Conservation (phyloP, 2,888 invertebrate genomes). For the Dicyrtomina minuta region DNA sequence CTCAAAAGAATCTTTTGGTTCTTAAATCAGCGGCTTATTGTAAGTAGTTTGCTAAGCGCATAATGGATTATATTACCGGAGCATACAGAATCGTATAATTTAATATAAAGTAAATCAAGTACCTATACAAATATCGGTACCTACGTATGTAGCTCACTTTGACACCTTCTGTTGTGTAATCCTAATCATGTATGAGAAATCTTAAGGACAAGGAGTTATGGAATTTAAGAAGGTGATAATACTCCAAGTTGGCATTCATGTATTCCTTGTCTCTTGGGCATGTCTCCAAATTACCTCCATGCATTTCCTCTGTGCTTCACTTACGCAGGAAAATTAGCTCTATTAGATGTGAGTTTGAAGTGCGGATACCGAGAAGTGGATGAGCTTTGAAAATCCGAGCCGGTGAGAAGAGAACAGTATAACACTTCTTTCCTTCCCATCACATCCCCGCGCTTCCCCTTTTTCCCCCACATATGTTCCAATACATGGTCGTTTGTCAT, state of each 20-base stretch:
- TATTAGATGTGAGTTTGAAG: background rate
- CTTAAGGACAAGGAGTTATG: background rate
- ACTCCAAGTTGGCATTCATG: background rate
- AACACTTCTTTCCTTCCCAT: background rate
- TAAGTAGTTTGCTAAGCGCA: too few relatives aligned
- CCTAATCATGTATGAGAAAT: too few relatives aligned
- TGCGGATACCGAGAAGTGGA: too few relatives aligned
- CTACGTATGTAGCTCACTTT: too few relatives aligned
- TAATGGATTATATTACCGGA: too few relatives aligned
- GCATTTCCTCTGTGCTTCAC: background rate
- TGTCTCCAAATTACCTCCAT: background rate
- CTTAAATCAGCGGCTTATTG: too few relatives aligned
- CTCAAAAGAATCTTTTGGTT: too few relatives aligned
- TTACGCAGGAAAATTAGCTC: background rate
- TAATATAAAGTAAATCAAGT: too few relatives aligned
- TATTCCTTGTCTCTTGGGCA: background rate
- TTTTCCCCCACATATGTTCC: background rate
- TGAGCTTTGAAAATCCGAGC: too few relatives aligned
- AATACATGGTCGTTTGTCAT: conserved; percentile 1
- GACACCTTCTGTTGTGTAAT: too few relatives aligned
- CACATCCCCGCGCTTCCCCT: background rate
- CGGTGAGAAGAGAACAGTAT: background rate
- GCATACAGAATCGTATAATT: too few relatives aligned
- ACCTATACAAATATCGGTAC: too few relatives aligned
- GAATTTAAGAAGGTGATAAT: background rate